Conservation (phyloP, 2,888 invertebrate genomes). For the Barypeithes pellucidus region DNA sequence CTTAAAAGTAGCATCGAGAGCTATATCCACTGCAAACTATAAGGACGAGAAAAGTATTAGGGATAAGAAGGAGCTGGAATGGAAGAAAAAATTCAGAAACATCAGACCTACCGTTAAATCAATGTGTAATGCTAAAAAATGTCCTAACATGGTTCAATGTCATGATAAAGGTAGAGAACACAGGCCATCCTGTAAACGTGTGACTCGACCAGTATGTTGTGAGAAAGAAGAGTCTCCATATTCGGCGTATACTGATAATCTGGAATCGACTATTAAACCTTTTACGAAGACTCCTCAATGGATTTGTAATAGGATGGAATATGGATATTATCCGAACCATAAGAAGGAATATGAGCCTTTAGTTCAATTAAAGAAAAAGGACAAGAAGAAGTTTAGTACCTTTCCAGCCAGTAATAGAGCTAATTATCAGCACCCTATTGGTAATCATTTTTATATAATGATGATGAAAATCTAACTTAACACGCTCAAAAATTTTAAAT, state of each 20-base stretch:
- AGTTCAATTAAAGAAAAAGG: slow-evolving; percentile 1
- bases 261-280: slow-evolving; percentile 43
- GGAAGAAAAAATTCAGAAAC: slow-evolving; percentile 42
- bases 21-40: slow-evolving; percentile 39
- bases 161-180: not conserved
- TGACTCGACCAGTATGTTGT: slow-evolving; percentile 54
- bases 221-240: slow-evolving; percentile 60
- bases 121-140: slow-evolving; percentile 28
- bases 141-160: slow-evolving; percentile 22
- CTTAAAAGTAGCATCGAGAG: slow-evolving; percentile 39
- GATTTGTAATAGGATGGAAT: slow-evolving; percentile 51
- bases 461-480: too few relatives aligned
- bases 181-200: slow-evolving; percentile 15
- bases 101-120: slow-evolving; percentile 37
- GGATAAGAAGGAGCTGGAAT: slow-evolving; percentile 23
- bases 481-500: too few relatives aligned
- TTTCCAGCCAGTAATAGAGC: not conserved
- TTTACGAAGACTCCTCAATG: slow-evolving; percentile 51
- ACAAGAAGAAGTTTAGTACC: slow-evolving; percentile 52
- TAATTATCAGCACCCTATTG: too few relatives aligned
- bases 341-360: slow-evolving; percentile 48
- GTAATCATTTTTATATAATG: too few relatives aligned
- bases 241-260: slow-evolving; percentile 60
- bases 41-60: slow-evolving; percentile 39
- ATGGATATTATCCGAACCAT: slow-evolving; percentile 54